Conservation (phyloP, 1,140 invertebrate genomes). For the Tetranychus urticae region DNA sequence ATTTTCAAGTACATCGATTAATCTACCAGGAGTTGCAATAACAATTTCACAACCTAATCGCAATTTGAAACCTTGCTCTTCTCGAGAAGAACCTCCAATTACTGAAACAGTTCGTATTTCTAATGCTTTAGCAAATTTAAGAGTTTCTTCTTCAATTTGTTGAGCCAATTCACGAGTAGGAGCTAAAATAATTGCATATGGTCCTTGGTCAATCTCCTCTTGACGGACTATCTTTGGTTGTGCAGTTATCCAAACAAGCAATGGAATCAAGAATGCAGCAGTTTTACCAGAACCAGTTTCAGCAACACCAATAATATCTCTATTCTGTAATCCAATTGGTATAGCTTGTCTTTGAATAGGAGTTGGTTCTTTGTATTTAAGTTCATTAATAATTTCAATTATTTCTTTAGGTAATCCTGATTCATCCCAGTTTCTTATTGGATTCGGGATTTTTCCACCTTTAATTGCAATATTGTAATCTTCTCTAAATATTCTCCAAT, state of each 20-base stretch:
- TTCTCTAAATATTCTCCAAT: constrained; percentile 99
- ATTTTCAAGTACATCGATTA: constrained; percentile 97
- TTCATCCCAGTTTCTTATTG: constrained; percentile 84
- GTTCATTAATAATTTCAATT: constrained; percentile 52
- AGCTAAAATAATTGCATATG: constrained; percentile 94
- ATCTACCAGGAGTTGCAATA: constrained; percentile 97
- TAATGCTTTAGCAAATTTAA: constrained; percentile 82
- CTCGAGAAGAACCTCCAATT: constrained; percentile 85
- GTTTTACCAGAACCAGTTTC: constrained; percentile 98
- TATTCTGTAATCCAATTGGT: constrained; percentile 89
- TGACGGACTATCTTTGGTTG: constrained; percentile 44
- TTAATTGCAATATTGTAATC: constrained; percentile 99
- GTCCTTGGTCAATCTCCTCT: constrained; percentile 41
- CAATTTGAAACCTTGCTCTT: constrained; percentile 92
- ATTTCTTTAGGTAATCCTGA: constrained; percentile 72
- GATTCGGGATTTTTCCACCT: constrained; percentile 82
- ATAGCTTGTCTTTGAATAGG: constrained; percentile 98
- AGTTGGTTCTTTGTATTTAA: constrained; percentile 48
- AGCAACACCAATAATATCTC: constrained; percentile 97
- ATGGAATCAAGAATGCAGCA: constrained; percentile 85
- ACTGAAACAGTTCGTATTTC: constrained; percentile 91
- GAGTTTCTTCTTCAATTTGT: constrained; percentile 97
- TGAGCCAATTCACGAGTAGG: constrained; percentile 97
- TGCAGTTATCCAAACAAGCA: constrained; percentile 92
- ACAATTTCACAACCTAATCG: constrained; percentile 96